Evolutionary conservation across 2,797 vertebrate species (phyloP), one percentile per base, ranked within the genome.

Genomic region (Balearica regulorum): DNA sequence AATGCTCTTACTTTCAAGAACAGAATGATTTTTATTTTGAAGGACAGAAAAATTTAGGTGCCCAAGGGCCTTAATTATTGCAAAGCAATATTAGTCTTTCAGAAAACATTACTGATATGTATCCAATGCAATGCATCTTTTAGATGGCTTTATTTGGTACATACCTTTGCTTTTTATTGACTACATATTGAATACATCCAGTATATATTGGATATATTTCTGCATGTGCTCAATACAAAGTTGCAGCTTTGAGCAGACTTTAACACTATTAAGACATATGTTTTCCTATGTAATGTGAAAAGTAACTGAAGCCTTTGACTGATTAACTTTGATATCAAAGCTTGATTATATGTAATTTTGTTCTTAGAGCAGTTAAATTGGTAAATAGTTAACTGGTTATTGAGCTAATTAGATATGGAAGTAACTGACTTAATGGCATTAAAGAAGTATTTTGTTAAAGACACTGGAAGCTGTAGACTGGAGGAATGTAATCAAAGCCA

Each of bases 11-110:
- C 39, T 85, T 93, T 70, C 58, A 82, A 68, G 31, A 89, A 37
- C 20, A 66, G 66, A 96, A 77, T 85, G 33, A 68, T 77, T 85
- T 91, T 92, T 84, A 65, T 89, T 87, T 85, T 71, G 64, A 83
- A 84, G 22, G 64, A 68, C 8, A 60, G 71, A 89, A 92, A 51
- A 66, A 76, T 11, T 10, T 14, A 61, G 18, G 9, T 88, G 76
- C 53, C 48, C 37, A 25, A 71, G n/a, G 68, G 43, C 64, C 21
- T 80, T 48, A 55, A 89, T 57, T 82, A 84, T 21, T 84, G 35
- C 46, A 79, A 72, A 89, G 22, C 55, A 82, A 7, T 89, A 70
- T 66, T 84, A 76, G n/a, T 87, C 46, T 89, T 91, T 72, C 64
- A 80, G 46, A 88, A 96, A 79, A 89, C 60, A 62, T 39, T 73